Evolutionary conservation across 2,888 invertebrate genomes (phyloP), one percentile per base, ranked within the genome.

Genomic region (Lasioglossum vierecki): DNA sequence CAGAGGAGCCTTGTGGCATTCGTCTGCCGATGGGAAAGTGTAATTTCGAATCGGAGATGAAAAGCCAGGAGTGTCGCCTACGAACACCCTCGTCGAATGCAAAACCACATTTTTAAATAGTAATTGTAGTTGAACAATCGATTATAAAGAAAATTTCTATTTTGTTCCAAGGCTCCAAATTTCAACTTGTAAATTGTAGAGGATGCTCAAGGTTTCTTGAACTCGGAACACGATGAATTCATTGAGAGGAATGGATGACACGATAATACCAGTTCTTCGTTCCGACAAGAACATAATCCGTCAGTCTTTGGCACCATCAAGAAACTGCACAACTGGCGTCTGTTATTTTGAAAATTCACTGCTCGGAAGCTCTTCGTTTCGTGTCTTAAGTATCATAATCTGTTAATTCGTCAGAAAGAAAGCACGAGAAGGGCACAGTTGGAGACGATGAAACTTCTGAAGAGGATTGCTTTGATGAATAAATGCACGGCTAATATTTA

Each of bases 211-310:
- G 84, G 86, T 84, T 88, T 84, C 26, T 49, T 72, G 35, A 83
- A 82, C 76, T 88, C 84, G 80, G 70, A 89, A 72, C 72, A 44
- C 70, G 49, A 49, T 63, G 86, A 86, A 88, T 89, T 83, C 84
- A 82, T 75, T 80, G 76, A 44, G 71, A 87, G 83, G 80, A 79
- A 82, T 68, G 81, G 78, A 46, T 71, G 79, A 80, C 83, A 78
- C 76, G 77, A 82, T 89, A 89, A 89, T 89, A 82, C 86, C 76
- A 66, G 76, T 81, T 79, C 74, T 72, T 87, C 84, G 72, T 78
- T 46, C 70, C 41, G 35, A 44, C 60, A 60, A 76, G 60, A 80
- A 85, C 68, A 63, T 89, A 88, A 88, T 88, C 78, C 79, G 73
- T 68, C 73, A 39, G 53, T 66, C 39, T 66, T n/a, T 46, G 63